These are phyloP conservation scores for Lampris megalopsis DNA, from an alignment of 2,113 vertebrate genomes.

Conservation along the genomic window DNA sequence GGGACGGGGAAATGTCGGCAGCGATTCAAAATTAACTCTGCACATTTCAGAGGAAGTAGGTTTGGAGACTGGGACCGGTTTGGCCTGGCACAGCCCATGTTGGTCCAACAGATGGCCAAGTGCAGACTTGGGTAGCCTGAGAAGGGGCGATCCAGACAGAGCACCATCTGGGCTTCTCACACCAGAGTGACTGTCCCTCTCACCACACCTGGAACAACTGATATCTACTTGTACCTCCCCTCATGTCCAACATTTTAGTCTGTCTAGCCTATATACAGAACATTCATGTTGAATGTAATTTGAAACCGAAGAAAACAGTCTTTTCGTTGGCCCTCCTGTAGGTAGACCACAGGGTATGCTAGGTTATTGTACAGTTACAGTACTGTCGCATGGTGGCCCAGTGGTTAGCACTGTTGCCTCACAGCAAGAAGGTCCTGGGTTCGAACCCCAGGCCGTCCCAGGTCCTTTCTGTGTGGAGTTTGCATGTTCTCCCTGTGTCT, in stretches of 20 bases:
- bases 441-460: too few species aligned
- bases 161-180: conserved; percentile 64
- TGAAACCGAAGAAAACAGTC: too few species aligned
- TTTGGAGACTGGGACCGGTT: conserved; percentile 36
- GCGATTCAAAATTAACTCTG: conserved; percentile 31
- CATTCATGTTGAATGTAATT: neutral
- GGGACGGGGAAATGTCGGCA: conserved; percentile 29
- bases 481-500: too few species aligned
- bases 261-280: neutral
- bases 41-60: conserved; percentile 19
- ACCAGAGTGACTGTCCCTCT: conserved; percentile 14
- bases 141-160: conserved; percentile 41
- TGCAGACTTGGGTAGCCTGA: conserved; percentile 37
- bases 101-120: conserved; percentile 71
- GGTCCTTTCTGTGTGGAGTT: too few species aligned
- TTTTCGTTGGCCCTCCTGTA: too few species aligned
- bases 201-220: conserved; percentile 8
- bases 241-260: neutral
- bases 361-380: too few species aligned
- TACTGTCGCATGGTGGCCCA: too few species aligned
- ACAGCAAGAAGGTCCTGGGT: too few species aligned
- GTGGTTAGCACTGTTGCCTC: too few species aligned
- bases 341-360: too few species aligned
- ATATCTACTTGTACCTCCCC: neutral
- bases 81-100: conserved; percentile 31